Evolutionary conservation across 2,113 vertebrate species (phyloP), one percentile per base, ranked within the genome.

Genomic region (Elgaria multicarinata): DNA sequence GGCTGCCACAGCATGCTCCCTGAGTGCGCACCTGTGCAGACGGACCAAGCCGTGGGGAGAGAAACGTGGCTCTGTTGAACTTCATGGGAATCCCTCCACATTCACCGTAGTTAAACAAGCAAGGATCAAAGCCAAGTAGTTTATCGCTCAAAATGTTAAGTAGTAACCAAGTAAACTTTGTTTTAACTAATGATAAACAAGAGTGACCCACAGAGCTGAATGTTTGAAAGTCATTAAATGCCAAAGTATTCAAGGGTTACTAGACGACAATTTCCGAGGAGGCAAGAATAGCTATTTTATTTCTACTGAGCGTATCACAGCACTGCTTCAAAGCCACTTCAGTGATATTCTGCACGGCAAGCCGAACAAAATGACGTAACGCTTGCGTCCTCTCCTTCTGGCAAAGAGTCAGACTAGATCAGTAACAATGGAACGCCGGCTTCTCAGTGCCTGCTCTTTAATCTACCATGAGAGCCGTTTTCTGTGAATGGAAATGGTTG

Each of bases 291-390:
- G 1, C 28, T 86, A 18, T 0, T 90, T 86, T 89, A 0, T 90
- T 69, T 72, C 75, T 36, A 64, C 72, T 72, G 66, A 78, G 44
- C 46, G 42, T 72, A 58, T 0, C 6, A 91, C 62, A 89, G 42
- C 31, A 33, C 66, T 67, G 5, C 89, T 94, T 86, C 75, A 89
- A 90, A 94, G 46, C 0, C 26, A 42, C 31, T 3, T 12, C 39
- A 0, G 76, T 14, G 14, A 88, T 44, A 74, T 42, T 88, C 86
- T 90, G 53, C 53, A 66, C 31, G 42, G 77, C 62, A 18, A 88
- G 89, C 44, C 31, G 44, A 78, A 67, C n/a, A 39, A 71, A 75
- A 83, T 39, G 13, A 53, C 4, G 22, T 28, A 42, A 67, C 7
- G 55, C 10, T 53, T 28, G 10, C 22, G 76, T 7, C 3, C 4